Evolutionary conservation across 2,113 vertebrate species (phyloP).

Genomic region (Nerophis ophidion): DNA sequence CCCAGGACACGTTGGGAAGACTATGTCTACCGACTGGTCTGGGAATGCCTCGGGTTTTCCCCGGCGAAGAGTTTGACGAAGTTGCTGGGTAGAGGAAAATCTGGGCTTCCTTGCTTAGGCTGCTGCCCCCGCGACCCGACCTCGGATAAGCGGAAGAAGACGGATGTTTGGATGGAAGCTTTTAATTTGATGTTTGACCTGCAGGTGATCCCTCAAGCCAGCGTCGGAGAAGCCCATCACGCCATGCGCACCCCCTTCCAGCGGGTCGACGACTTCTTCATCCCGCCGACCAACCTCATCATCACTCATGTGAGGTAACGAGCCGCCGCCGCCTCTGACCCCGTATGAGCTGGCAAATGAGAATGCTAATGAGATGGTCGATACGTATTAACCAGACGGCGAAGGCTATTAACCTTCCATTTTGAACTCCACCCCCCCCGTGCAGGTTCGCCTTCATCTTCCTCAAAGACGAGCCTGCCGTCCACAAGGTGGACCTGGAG

Average conservation of each 20-base stretch:
- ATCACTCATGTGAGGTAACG: constrained; percentile 94
- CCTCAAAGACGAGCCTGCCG: constrained; percentile 70
- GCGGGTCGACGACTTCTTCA: constrained; percentile 87
- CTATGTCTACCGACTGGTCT: too few relatives aligned
- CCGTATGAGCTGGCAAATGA: constrained; percentile 34
- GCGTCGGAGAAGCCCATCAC: constrained; percentile 76
- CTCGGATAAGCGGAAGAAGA: too few relatives aligned
- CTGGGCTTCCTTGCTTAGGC: too few relatives aligned
- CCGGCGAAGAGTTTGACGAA: too few relatives aligned
- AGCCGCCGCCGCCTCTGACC: neutral
- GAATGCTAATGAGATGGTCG: constrained; percentile 53
- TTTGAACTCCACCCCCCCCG: constrained; percentile 38
- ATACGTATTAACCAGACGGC: constrained; percentile 41
- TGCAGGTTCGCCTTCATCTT: constrained; percentile 91
- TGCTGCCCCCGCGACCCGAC: too few relatives aligned
- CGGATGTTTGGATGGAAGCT: too few relatives aligned
- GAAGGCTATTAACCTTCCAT: constrained; percentile 60
- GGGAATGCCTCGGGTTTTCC: too few relatives aligned
- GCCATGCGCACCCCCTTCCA: constrained; percentile 78
- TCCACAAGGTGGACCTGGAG: constrained; percentile 95
- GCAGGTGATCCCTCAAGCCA: constrained; percentile 90
- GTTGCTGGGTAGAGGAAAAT: too few relatives aligned
- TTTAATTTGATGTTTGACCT: neutral
- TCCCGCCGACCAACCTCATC: constrained; percentile 93
- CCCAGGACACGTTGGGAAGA: too few relatives aligned